These are phyloP conservation scores for Dinomys branickii DNA, from an alignment of 2,113 vertebrate species.

Conservation along the genomic window DNA sequence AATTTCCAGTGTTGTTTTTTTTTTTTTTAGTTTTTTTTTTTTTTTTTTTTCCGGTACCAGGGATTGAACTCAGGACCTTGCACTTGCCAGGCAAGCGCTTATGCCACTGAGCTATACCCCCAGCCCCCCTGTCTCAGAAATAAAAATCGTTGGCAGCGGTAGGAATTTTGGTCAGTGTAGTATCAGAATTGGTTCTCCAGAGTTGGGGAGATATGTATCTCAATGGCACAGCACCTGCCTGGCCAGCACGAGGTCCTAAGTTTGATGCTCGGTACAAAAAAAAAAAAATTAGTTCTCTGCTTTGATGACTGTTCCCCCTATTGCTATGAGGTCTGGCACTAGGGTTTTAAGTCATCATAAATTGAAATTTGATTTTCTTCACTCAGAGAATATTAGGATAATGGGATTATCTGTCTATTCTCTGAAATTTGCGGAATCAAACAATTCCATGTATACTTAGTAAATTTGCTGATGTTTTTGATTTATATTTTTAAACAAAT, in stretches of 20 bases:
- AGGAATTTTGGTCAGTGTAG: not conserved
- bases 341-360: conserved; percentile 80
- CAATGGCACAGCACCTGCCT: too few species aligned
- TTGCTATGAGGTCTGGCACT: conserved; percentile 71
- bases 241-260: too few species aligned
- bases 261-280: too few species aligned
- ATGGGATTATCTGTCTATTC: conserved; percentile 63
- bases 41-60: too few species aligned
- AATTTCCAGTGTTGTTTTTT: too few species aligned
- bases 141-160: too few species aligned
- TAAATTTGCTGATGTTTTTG: conserved; percentile 26
- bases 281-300: not conserved
- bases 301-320: conserved; percentile 79
- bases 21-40: too few species aligned
- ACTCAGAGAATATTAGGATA: conserved; percentile 78
- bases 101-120: too few species aligned
- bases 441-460: conserved; percentile 36
- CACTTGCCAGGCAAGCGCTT: too few species aligned
- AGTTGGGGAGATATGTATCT: too few species aligned
- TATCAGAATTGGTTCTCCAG: not conserved
- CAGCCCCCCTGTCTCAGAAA: too few species aligned
- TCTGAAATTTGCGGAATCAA: conserved; percentile 72
- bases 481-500: conserved; percentile 44
- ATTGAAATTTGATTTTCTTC: conserved; percentile 79
- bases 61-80: too few species aligned